Evolutionary conservation across 2,797 vertebrate genomes (phyloP).

Genomic region (Sebastes itinus): DNA sequence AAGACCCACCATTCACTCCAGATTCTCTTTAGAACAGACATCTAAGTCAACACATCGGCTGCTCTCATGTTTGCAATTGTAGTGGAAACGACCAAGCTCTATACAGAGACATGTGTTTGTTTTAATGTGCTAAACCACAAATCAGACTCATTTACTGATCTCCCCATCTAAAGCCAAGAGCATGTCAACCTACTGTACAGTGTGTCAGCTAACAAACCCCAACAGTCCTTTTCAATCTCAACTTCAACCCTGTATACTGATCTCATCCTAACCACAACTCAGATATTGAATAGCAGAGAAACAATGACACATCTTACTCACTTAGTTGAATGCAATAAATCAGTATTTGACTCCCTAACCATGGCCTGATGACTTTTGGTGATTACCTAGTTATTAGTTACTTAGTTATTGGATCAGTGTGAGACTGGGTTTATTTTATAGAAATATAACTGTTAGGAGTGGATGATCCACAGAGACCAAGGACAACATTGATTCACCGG

Average conservation of each 20-base stretch:
- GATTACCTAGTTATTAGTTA: too few species aligned
- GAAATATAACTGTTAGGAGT: not conserved
- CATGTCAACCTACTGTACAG: not conserved
- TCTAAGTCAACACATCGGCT: not conserved
- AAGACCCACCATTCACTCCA: slow-evolving; percentile 11
- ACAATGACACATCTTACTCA: not conserved
- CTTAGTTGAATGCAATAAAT: not conserved
- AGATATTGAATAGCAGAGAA: not conserved
- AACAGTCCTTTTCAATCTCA: not conserved
- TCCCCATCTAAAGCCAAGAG: too few species aligned
- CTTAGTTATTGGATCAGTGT: not conserved
- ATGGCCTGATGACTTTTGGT: too few species aligned
- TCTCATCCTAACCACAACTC: not conserved
- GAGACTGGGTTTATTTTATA: not conserved
- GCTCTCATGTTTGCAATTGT: not conserved
- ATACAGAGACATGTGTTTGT: not conserved
- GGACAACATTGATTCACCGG: not conserved
- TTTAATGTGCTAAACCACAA: not conserved
- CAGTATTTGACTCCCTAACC: not conserved
- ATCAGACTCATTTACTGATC: not conserved
- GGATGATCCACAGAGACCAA: not conserved
- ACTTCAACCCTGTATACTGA: not conserved
- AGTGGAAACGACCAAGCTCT: not conserved
- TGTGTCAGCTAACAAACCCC: too few species aligned
- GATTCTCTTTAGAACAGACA: not conserved